Conservation (phyloP, 2,113 vertebrate genomes). For the Hippotragus niger region DNA sequence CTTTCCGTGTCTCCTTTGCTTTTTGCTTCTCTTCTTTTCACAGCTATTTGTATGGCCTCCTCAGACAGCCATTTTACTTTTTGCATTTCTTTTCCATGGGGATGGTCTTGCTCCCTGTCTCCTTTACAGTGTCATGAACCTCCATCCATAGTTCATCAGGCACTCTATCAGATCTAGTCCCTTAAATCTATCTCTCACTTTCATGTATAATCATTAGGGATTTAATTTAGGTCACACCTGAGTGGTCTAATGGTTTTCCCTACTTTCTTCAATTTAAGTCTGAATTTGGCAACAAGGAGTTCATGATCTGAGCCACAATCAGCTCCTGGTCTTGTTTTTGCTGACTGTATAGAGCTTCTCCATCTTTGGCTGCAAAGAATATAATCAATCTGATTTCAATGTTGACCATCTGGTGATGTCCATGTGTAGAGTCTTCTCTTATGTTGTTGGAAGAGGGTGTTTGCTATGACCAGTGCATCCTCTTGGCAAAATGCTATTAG, state of each 20-base stretch:
- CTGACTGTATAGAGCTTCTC: neutral
- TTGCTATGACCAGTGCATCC: neutral
- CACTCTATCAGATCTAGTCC: neutral
- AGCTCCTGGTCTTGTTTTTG: neutral
- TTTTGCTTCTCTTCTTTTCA: neutral
- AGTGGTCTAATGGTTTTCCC: neutral
- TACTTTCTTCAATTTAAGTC: neutral
- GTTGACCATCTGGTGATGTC: neutral
- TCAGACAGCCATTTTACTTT: neutral
- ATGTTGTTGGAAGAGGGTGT: neutral
- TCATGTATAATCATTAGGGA: neutral
- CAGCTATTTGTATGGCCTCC: neutral
- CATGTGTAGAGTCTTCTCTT: neutral
- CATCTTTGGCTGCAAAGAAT: neutral
- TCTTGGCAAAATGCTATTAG: neutral
- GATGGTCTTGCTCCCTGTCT: neutral
- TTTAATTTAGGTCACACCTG: neutral
- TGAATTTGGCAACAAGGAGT: neutral
- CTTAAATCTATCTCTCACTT: neutral
- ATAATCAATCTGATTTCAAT: neutral
- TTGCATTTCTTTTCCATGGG: neutral
- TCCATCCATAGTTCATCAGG: neutral
- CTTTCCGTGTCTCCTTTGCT: neutral
- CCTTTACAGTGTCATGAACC: neutral
- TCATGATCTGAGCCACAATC: neutral